Evolutionary conservation across 1,140 invertebrate species (phyloP).

Genomic region (Oncopodura yosiiana): DNA sequence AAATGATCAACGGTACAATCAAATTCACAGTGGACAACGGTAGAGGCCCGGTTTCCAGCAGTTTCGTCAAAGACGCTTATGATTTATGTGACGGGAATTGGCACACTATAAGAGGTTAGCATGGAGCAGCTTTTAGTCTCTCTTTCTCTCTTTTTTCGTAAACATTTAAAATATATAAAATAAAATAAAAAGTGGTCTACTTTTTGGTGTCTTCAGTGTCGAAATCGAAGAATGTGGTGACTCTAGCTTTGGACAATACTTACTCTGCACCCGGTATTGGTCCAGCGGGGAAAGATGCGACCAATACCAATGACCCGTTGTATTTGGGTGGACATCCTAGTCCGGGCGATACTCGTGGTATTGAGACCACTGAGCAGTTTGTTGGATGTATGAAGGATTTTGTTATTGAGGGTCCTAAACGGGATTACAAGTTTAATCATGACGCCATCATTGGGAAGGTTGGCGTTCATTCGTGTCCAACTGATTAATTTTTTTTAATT

Average conservation of each 20-base stretch:
- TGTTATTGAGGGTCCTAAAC: conserved; percentile 24
- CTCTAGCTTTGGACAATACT: conserved; percentile 66
- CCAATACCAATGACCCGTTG: conserved; percentile 71
- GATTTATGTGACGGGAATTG: conserved; percentile 85
- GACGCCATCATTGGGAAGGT: conserved; percentile 25
- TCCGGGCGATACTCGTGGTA: conserved; percentile 43
- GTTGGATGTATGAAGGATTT: conserved; percentile 46
- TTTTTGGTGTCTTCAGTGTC: conserved; percentile 59
- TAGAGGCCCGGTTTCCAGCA: conserved; percentile 62
- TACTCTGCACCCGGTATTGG: conserved; percentile 57
- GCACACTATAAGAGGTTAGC: conserved; percentile 75
- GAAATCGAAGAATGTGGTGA: conserved; percentile 73
- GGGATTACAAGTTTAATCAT: conserved; percentile 20
- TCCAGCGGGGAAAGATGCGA: conserved; percentile 50
- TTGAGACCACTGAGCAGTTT: conserved; percentile 55
- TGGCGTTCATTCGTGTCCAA: conserved; percentile 25
- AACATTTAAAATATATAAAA: too few relatives aligned
- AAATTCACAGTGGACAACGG: conserved; percentile 76
- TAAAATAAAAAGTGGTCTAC: too few relatives aligned
- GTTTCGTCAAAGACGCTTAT: conserved; percentile 54
- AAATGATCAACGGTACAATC: conserved; percentile 76
- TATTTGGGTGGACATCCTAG: conserved; percentile 79
- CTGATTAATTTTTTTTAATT: conserved; percentile 13
- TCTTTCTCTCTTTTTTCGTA: too few relatives aligned
- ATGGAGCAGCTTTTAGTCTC: too few relatives aligned